Conservation (phyloP, 2,888 invertebrate species). For the Lepeophtheirus nordmannii region DNA sequence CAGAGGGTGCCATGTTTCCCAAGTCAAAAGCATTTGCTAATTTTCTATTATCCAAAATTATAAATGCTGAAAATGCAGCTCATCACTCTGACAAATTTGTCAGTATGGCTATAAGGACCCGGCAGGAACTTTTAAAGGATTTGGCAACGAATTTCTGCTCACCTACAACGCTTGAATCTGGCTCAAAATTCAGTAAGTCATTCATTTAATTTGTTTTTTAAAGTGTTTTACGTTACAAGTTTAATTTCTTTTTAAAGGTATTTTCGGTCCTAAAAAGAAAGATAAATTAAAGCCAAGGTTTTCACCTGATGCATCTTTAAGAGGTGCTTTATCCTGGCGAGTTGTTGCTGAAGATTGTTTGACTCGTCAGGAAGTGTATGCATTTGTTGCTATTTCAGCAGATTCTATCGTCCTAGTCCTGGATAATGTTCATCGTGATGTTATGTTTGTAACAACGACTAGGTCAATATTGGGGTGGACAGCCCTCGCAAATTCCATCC, state of each 20-base stretch:
- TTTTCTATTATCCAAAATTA: conserved; percentile 81
- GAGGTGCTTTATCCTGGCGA: conserved; percentile 68
- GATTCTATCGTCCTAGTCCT: conserved; percentile 77
- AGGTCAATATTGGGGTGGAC: conserved; percentile 52
- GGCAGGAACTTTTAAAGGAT: conserved; percentile 89
- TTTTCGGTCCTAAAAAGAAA: conserved; percentile 45
- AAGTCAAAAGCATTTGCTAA: conserved; percentile 88
- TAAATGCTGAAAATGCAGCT: conserved; percentile 91
- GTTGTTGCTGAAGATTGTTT: conserved; percentile 50
- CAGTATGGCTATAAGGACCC: conserved; percentile 85
- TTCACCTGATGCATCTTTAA: conserved; percentile 50
- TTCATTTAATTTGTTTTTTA: neutral
- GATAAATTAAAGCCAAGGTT: conserved; percentile 55
- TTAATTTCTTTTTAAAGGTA: neutral
- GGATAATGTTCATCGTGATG: conserved; percentile 35
- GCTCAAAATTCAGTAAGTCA: conserved; percentile 67
- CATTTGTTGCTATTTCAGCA: conserved; percentile 67
- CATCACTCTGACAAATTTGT: conserved; percentile 80
- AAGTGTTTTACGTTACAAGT: neutral
- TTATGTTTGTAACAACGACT: conserved; percentile 20
- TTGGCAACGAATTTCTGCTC: conserved; percentile 68
- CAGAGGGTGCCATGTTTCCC: conserved; percentile 65
- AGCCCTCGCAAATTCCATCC: conserved; percentile 38
- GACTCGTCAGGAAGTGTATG: conserved; percentile 44
- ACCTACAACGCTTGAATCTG: conserved; percentile 60